These are phyloP conservation scores for Podarcis siculus DNA, from an alignment of 2,797 vertebrate genomes.

Conservation along the genomic window DNA sequence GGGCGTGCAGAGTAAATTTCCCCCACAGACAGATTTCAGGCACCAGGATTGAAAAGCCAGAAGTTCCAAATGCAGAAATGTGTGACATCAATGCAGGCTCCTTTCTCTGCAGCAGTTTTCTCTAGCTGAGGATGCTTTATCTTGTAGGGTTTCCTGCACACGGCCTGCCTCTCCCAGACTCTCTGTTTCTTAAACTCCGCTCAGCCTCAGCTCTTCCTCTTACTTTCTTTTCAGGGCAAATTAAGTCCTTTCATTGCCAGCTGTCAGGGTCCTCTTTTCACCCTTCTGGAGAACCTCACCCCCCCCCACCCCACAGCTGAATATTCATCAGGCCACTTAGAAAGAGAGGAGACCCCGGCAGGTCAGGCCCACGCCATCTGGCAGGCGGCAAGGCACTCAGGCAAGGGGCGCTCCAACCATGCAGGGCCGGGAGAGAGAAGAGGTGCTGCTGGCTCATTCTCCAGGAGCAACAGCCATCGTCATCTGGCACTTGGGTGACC, in stretches of 20 bases:
- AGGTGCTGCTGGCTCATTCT: neutral
- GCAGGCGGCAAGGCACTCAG: neutral
- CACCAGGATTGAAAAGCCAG: neutral
- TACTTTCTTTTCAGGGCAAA: too few relatives aligned
- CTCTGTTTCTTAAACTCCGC: neutral
- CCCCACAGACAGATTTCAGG: neutral
- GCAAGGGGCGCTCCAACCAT: neutral
- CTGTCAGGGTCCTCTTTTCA: constrained; percentile 9
- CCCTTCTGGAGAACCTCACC: accelerated
- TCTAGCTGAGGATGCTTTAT: neutral
- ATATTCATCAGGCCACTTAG: constrained; percentile 26
- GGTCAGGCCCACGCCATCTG: neutral
- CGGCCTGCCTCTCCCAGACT: neutral
- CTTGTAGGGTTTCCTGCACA: neutral
- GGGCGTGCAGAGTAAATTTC: neutral
- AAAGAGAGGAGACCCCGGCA: neutral
- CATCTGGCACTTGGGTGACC: neutral
- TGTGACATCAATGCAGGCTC: neutral
- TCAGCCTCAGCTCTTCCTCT: neutral
- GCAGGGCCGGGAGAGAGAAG: neutral
- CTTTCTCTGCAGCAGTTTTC: neutral
- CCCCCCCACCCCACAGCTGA: neutral
- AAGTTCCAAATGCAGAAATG: neutral
- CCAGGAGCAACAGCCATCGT: neutral
- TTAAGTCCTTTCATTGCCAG: neutral